Base-by-base conservation (phyloP, 2,113 vertebrate genomes). In the Onychostruthus taczanowskii region DNA sequence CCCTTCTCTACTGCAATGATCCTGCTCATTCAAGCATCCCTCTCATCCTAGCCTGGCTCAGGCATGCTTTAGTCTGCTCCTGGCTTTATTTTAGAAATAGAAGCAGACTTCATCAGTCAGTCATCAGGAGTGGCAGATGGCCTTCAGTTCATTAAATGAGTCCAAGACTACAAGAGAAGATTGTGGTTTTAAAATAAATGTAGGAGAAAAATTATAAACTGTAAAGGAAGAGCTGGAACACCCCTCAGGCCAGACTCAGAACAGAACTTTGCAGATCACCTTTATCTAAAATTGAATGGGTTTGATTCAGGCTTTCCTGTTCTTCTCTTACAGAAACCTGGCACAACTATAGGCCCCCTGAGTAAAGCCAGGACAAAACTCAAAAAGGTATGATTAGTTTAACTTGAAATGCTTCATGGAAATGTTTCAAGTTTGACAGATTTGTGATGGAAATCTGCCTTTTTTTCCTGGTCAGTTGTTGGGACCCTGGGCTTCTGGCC, bases 241-340 rank as follows among this genome's bases (percentile, higher is more conserved):
- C 19, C n/a, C 68, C 46, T 83, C 77, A 69, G 67, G 78, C 63
- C 84, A 89, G 35, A 76, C 43, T 59, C 44, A 83, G 81, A 74
- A 74, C 55, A 80, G 50, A 39, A 55, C 30, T 79, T 83, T 0
- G 1, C 5, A 10, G 59, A 93, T 85, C 50, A 43, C 78, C 70
- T 47, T 62, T 73, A 58, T 80, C 87, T 89, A 52, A 93, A 95
- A 90, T 62, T 24, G 63, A 59, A 88, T 55, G 67, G 58, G 19
- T 89, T 95, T 73, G 70, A 76, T 94, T 85, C 63, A 63, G 55
- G 16, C 37, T 90, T 94, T 90, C 78, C 87, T 73, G 31, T 79
- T 89, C 88, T 53, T 93, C 86, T 63, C 66, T 84, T 72, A 78
- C 22, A 68, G 69, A 91, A 95, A 79, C 47, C 66, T 93, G 93